Evolutionary conservation across 2,888 invertebrate species (phyloP).

Genomic region (Aspidiotus rigidus): DNA sequence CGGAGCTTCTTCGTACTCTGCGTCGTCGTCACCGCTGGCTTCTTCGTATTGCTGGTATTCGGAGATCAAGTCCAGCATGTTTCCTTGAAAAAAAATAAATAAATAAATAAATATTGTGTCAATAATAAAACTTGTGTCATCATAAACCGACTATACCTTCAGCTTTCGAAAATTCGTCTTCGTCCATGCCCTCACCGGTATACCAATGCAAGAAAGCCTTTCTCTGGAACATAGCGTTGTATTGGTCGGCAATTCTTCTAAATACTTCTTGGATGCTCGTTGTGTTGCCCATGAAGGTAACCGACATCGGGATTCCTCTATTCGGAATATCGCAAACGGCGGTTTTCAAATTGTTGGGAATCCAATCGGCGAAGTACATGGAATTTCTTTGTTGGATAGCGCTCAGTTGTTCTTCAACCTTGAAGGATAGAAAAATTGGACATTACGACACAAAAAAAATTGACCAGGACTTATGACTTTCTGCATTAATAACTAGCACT

Average conservation of each 20-base stretch:
- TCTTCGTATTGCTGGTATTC: conserved; percentile 30
- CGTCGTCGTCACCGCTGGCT: conserved; percentile 28
- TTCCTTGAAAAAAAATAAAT: conserved; percentile 5
- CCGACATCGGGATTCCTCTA: conserved; percentile 30
- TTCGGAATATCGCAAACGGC: conserved; percentile 33
- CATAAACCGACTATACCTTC: conserved; percentile 18
- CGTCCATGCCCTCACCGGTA: conserved; percentile 32
- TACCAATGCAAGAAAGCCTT: conserved; percentile 34
- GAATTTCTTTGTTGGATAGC: conserved; percentile 32
- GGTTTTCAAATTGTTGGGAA: conserved; percentile 29
- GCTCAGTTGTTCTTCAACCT: conserved; percentile 32
- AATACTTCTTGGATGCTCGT: conserved; percentile 29
- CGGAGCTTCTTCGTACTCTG: conserved; percentile 25
- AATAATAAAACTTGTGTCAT: neutral
- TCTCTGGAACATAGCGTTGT: conserved; percentile 30
- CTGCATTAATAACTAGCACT: too few relatives aligned
- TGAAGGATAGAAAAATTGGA: neutral
- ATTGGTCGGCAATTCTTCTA: conserved; percentile 27
- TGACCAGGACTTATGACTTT: too few relatives aligned
- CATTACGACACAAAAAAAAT: too few relatives aligned
- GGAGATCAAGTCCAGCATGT: conserved; percentile 24
- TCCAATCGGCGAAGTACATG: conserved; percentile 34
- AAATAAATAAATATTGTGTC: neutral
- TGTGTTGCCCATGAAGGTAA: conserved; percentile 30
- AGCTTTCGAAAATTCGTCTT: conserved; percentile 31